Evolutionary conservation across 2,113 vertebrate species (phyloP).

Genomic region (Carlito syrichta): DNA sequence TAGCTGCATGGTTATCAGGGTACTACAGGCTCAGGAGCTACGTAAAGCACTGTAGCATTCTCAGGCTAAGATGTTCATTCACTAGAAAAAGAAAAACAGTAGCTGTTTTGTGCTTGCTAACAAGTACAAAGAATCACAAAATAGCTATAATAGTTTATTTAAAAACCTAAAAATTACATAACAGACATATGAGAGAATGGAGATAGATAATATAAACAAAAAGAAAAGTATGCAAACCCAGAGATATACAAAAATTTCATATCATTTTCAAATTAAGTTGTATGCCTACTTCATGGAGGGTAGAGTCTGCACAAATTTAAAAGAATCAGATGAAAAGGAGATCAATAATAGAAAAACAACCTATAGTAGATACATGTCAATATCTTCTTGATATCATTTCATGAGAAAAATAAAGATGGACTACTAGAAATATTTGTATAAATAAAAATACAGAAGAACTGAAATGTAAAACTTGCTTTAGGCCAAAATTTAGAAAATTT

Average conservation of each 20-base stretch:
- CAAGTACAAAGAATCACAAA: constrained; percentile 31
- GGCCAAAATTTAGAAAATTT: not conserved
- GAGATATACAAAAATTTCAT: not conserved
- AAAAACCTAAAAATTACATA: not conserved
- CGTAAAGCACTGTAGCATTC: constrained; percentile 55
- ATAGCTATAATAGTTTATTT: not conserved
- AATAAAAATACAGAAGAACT: not conserved
- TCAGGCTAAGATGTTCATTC: constrained; percentile 23
- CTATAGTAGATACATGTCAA: not conserved
- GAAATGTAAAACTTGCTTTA: not conserved
- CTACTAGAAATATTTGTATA: not conserved
- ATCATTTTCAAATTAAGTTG: constrained; percentile 28
- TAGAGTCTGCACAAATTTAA: not conserved
- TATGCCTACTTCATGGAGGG: not conserved
- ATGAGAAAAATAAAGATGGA: constrained; percentile 4
- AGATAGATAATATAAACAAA: not conserved
- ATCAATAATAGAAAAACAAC: not conserved
- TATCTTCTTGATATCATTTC: constrained; percentile 7
- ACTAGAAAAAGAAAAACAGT: constrained; percentile 36
- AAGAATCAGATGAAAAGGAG: not conserved
- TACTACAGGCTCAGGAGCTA: constrained; percentile 71
- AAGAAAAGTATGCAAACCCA: not conserved
- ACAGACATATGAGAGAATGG: not conserved
- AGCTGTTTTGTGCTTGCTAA: too few relatives aligned
- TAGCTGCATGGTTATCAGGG: constrained; percentile 61